Base-by-base conservation (phyloP, 2,113 vertebrate genomes). In the Crotalus horridus region DNA sequence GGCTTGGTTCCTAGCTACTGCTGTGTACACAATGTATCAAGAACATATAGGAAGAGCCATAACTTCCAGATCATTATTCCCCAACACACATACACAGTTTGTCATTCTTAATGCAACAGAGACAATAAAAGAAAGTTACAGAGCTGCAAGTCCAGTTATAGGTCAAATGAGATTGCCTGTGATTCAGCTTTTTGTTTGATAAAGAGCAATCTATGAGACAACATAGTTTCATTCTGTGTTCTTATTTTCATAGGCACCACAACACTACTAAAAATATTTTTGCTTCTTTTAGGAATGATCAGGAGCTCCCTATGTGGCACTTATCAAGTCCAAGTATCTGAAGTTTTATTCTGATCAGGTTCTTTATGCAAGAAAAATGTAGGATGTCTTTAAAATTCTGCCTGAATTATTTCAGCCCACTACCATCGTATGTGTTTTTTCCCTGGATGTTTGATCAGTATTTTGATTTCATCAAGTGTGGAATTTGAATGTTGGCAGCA, bases 331-430 rank as follows among this genome's bases (percentile, higher is more conserved):
- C 0, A 58, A 88, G 39, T 61, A 88, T 92, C n/a, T 91, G 86
- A 46, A 56, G 53, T 0, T 43, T 69, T 43, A 55, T 0, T 0
- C 51, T 11, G 0, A 58, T 2, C 74, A 2, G 17, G 46, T 58
- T 54, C 58, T n/a, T 69, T 2, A 90, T 74, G 51, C 53, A 61
- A 33, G 51, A 29, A 61, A 10, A 85, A 93, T 24, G 2, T 0
- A 54, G 4, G 46, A 13, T 8, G 21, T 3, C 11, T 33, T 7
- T n/a, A n/a, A 1, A 53, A 12, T 7, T 20, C 3, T 81, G 51
- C 58, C 26, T 89, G 29, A 29, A 23, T 39, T 46, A 81, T 54
- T 53, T 17, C 89, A 87, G 33, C 23, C 64, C 43, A 10, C 21
- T 85, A 43, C 88, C 21, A 85, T 7, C 17, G 4, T 13, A 11